Percentiles rank a stretch among this genome's conserved stretches.
Evolutionary conservation across 2,888 invertebrate genomes (phyloP).

Genomic region (Geophilus truncorum): DNA sequence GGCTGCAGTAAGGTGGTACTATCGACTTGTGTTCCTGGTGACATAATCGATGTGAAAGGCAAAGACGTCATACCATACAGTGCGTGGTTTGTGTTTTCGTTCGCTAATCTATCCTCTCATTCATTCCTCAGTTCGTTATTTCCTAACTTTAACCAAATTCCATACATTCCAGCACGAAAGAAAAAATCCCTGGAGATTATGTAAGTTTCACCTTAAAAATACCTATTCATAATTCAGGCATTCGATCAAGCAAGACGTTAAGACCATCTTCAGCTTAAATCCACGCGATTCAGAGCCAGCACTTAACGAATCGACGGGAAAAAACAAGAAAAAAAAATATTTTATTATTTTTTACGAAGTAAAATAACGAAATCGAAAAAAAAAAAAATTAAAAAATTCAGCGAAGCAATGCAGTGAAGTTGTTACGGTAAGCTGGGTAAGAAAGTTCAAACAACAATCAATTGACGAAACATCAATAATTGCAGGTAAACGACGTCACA

Average conservation of each 20-base stretch:
- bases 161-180: background rate
- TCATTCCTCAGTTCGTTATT: background rate
- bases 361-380: background rate
- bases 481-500: slow-evolving; percentile 41
- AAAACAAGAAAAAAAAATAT: background rate
- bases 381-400: background rate
- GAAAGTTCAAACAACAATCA: background rate
- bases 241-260: background rate
- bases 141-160: background rate
- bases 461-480: background rate
- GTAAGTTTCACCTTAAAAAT: background rate
- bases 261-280: background rate
- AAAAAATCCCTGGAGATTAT: background rate
- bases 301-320: background rate
- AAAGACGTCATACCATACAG: background rate
- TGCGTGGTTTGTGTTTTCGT: background rate
- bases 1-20: background rate
- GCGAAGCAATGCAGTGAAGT: slow-evolving; percentile 17
- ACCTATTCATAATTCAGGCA: background rate
- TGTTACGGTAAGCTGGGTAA: background rate
- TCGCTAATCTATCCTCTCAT: background rate
- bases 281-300: background rate
- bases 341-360: background rate
- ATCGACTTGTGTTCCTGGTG: background rate
- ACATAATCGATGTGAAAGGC: background rate